phyloP scores from a whole-genome alignment of 2,888 invertebrate genomes.

The Acrobasis suavella region DNA sequence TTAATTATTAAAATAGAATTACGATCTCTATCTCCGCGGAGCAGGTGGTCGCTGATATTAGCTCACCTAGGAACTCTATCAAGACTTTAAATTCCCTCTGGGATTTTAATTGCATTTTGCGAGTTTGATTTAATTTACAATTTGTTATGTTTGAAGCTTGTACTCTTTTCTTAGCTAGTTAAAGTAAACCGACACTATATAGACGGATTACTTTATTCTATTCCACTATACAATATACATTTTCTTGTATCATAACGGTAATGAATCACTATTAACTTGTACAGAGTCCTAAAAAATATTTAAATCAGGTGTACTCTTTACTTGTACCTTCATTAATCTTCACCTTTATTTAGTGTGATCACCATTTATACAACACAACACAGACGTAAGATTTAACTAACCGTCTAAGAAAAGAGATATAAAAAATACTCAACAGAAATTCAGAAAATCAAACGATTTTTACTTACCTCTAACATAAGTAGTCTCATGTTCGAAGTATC shows the following conservation, averaged over 20 bases:
- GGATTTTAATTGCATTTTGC: conserved; percentile 44
- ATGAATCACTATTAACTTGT: no score
- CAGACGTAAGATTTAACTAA: no score
- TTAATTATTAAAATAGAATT: conserved; percentile 83
- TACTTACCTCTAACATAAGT: neutral
- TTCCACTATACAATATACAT: no score
- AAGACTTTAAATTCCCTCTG: conserved; percentile 40
- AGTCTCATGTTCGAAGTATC: neutral
- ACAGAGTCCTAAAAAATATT: no score
- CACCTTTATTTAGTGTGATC: no score
- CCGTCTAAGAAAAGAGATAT: no score
- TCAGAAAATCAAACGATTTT: neutral
- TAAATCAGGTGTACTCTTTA: no score
- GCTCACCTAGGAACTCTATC: conserved; percentile 66
- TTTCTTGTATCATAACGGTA: no score
- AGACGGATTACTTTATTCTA: no score
- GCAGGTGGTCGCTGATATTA: conserved; percentile 78
- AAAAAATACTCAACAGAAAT: neutral
- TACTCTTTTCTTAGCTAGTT: neutral
- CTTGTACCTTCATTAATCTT: no score
- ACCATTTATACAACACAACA: no score
- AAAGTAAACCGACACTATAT: no score
- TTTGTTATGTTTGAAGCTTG: neutral
- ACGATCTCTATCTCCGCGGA: conserved; percentile 77
- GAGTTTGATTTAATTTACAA: conserved; percentile 37